Evolutionary conservation across 2,888 invertebrate species (phyloP), one percentile per base, ranked within the genome.

Genomic region (Oligia strigilis): DNA sequence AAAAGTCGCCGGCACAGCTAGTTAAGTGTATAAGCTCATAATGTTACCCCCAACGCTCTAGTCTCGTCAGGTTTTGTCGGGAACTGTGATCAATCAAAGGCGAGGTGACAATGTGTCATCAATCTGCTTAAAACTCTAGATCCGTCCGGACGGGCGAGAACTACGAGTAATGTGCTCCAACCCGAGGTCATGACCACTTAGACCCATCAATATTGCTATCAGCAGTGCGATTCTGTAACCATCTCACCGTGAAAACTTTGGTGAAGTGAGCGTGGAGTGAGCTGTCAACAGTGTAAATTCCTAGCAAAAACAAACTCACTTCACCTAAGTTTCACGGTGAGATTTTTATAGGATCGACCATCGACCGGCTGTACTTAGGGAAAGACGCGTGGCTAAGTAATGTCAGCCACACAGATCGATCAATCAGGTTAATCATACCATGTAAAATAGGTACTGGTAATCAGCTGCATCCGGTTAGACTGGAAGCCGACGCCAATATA

Each of bases 71-170:
- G 85, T 84, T 87, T 88, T 81, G 80, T 86, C 79, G 82, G 81
- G 87, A 90, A 91, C 87, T 87, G 84, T 90, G 91, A 94, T 95
- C 94, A 92, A 94, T 95, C 94, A 94, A 89, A 87, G 64, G 78
- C 81, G 83, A 87, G 90, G 91, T 92, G 93, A 94, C 92, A 94
- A 93, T 93, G 91, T 90, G 91, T 92, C 93, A 94, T 94, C 93
- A 92, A 94, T 94, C 92, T 93, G 89, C 89, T 93, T 87, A 92
- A 92, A 92, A 93, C 92, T 93, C 89, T 80, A 86, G 80, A 89
- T 86, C 88, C 88, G 82, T 87, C 87, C 87, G 78, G 77, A 79
- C 76, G 78, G 86, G 84, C 67, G 74, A 73, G 71, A 77, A 77
- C 79, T 78, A 66, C 72, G 64, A 83, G 72, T 84, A 69, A 73